Conservation (phyloP, 2,888 invertebrate species). For the Melolontha melolontha region DNA sequence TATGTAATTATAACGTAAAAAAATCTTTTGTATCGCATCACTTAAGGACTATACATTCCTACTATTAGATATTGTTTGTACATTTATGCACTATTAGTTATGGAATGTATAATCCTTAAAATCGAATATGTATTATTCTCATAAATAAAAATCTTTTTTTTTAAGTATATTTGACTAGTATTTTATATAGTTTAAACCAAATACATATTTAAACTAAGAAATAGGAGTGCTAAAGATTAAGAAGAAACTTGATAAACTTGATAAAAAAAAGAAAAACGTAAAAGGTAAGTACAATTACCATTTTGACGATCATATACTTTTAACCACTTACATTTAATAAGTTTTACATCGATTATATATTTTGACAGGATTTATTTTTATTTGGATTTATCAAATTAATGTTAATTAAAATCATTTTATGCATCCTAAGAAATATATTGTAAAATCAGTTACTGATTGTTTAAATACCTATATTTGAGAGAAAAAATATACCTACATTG, state of each 20-base stretch:
- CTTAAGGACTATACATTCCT: slow-evolving; percentile 16
- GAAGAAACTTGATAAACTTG: too few relatives aligned
- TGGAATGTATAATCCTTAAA: slow-evolving; percentile 29
- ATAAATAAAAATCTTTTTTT: slow-evolving; percentile 41
- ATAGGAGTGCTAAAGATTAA: too few relatives aligned
- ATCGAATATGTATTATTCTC: slow-evolving; percentile 5
- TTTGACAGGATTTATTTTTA: too few relatives aligned
- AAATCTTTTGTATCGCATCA: neutral
- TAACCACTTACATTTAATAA: slow-evolving; percentile 15
- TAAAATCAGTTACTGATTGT: too few relatives aligned
- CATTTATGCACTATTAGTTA: neutral
- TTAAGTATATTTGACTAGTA: slow-evolving; percentile 45
- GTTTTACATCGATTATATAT: neutral
- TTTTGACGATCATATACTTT: neutral
- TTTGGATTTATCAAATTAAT: too few relatives aligned
- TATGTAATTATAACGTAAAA: slow-evolving; percentile 4
- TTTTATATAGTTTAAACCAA: neutral
- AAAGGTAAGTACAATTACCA: slow-evolving; percentile 15
- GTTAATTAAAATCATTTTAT: too few relatives aligned
- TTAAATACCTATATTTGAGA: too few relatives aligned
- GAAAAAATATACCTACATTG: too few relatives aligned
- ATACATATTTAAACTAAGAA: too few relatives aligned
- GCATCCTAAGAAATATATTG: too few relatives aligned
- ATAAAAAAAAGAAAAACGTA: neutral
- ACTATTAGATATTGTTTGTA: neutral